Evolutionary conservation across 2,113 vertebrate species (phyloP).

Genomic region (Apodemus sylvaticus): DNA sequence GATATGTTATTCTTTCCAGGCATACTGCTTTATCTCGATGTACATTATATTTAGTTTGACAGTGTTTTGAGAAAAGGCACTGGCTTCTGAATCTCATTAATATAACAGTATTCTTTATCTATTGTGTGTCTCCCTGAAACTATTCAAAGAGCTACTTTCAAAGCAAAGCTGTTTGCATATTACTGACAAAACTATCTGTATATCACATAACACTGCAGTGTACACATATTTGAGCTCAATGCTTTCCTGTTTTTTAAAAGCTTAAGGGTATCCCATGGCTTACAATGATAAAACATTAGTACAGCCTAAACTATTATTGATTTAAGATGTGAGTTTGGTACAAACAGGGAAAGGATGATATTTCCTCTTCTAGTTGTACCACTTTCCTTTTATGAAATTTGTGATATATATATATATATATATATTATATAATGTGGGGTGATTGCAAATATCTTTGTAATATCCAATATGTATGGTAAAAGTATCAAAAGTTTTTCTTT

Average conservation of each 20-base stretch:
- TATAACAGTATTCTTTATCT: constrained; percentile 52
- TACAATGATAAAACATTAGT: background rate
- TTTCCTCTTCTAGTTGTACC: background rate
- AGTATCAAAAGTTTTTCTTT: background rate
- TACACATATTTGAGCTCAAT: constrained; percentile 36
- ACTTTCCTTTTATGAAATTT: constrained; percentile 8
- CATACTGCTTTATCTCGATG: constrained; percentile 61
- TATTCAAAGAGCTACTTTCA: constrained; percentile 45
- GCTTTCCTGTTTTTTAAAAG: constrained; percentile 15
- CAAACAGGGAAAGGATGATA: background rate
- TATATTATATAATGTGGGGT: background rate
- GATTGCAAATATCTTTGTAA: background rate
- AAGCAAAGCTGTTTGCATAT: constrained; percentile 19
- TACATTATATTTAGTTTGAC: constrained; percentile 51
- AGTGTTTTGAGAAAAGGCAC: constrained; percentile 61
- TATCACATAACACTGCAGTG: background rate
- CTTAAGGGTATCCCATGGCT: background rate
- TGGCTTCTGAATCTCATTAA: constrained; percentile 60
- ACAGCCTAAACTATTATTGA: background rate
- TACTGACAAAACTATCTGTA: background rate
- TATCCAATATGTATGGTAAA: background rate
- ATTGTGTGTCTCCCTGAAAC: background rate
- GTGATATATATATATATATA: background rate
- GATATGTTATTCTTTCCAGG: constrained; percentile 16
- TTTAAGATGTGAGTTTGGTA: background rate